These are phyloP conservation scores for Magallana ariakensis DNA, from an alignment of 1,140 invertebrate genomes.

Conservation along the genomic window DNA sequence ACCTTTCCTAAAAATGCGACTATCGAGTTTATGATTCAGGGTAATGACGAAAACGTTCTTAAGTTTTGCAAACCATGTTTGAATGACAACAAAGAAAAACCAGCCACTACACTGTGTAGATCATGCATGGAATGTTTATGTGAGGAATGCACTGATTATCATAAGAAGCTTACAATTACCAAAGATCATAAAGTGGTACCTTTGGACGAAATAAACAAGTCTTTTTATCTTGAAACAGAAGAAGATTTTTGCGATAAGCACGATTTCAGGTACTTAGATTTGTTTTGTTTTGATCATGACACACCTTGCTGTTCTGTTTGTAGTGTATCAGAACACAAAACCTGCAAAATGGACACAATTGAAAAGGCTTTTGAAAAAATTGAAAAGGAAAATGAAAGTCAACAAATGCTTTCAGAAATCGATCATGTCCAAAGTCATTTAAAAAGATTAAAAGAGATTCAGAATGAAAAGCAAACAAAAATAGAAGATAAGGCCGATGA, in stretches of 20 bases:
- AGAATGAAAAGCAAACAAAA: neutral
- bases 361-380: neutral
- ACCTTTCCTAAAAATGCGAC: neutral
- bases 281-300: neutral
- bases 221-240: neutral
- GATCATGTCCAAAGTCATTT: neutral
- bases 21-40: neutral
- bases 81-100: neutral
- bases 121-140: neutral
- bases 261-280: neutral
- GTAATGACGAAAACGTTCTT: neutral
- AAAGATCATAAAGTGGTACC: neutral
- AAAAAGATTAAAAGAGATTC: neutral
- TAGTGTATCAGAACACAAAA: neutral
- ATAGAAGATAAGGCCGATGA: neutral
- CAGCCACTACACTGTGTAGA: neutral
- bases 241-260: neutral
- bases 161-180: neutral
- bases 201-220: neutral
- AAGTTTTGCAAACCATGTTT: neutral
- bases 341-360: neutral
- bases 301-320: neutral
- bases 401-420: neutral
- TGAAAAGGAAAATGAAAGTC: neutral
- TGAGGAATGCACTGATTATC: neutral